Conservation (phyloP, 2,888 invertebrate species). For the Cephus nigrinus region DNA sequence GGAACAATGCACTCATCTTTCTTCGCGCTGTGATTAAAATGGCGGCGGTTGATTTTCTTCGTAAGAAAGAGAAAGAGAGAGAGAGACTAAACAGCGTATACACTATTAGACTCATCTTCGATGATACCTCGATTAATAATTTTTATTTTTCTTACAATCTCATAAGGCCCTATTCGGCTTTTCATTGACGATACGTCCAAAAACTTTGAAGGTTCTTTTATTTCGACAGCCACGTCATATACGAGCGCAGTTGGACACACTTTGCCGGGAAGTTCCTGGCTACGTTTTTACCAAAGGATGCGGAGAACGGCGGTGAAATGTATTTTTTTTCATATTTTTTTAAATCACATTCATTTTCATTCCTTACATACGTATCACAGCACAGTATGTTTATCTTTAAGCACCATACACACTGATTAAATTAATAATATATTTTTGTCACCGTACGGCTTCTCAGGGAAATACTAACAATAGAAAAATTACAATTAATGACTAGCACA, state of each 20-base stretch:
- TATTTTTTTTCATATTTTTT: not conserved
- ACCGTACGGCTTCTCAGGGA: not conserved
- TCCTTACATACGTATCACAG: not conserved
- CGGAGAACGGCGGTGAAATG: not conserved
- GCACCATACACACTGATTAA: not conserved
- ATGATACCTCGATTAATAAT: not conserved
- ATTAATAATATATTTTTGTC: not conserved
- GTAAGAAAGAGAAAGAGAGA: not conserved
- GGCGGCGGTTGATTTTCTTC: not conserved
- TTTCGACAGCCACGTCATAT: slow-evolving; percentile 2
- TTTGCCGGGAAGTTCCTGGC: not conserved
- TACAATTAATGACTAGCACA: not conserved
- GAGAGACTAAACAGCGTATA: not conserved
- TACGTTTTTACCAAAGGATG: not conserved
- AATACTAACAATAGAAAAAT: not conserved
- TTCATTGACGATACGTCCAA: not conserved
- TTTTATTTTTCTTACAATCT: not conserved
- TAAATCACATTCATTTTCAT: not conserved
- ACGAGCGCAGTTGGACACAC: not conserved
- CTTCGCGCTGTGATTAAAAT: not conserved
- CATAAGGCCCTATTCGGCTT: not conserved
- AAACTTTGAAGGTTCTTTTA: not conserved
- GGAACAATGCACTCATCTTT: not conserved
- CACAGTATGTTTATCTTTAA: not conserved
- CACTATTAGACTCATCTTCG: not conserved